Evolutionary conservation across 2,797 vertebrate species (phyloP), one percentile per base, ranked within the genome.

Genomic region (Muscicapa comitata): DNA sequence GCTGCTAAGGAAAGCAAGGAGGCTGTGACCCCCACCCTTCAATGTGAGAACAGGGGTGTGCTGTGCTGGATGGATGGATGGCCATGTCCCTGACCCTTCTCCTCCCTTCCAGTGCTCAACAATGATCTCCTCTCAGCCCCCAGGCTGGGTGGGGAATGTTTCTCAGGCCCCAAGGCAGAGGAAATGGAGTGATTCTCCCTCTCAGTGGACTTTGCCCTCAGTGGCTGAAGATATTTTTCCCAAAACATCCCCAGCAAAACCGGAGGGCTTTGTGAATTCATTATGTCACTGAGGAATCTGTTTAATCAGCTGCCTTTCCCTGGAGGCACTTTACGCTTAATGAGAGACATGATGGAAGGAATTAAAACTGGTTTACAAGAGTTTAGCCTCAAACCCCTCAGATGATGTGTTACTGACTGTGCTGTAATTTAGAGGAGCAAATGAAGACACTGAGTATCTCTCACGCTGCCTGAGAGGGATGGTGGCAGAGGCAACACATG

Each of bases 251-350:
- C 93, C 94, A 96, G 93, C n/a, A 38, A 95, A 94, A 94, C 76
- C 38, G 3, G 93, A 93, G 95, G 90, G 93, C 71, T 95, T 86
- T 96, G 90, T 92, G 95, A 96, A 96, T 95, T 88, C 88, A 90
- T 97, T 96, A 92, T 94, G 90, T 96, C 96, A 96, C 81, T 59
- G 96, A 96, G 94, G 94, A 95, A 96, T 96, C 96, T 95, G 93
- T 97, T 97, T 97, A 94, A 97, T 97, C 95, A 93, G 93, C 95
- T 97, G 97, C 94, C 77, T 97, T 96, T 96, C 90, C 96, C 94
- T 94, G 83, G 78, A 90, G 96, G 91, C 13, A 3, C 45, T 96
- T 95, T 84, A 68, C 28, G 14, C 76, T 95, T 94, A 84, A 95
- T 96, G 91, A 96, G 94, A 94, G 66, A 59, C 76, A 50, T 73